Evolutionary conservation across 2,888 invertebrate species (phyloP), one percentile per base, ranked within the genome.

Genomic region (Lasioglossum figueresi): DNA sequence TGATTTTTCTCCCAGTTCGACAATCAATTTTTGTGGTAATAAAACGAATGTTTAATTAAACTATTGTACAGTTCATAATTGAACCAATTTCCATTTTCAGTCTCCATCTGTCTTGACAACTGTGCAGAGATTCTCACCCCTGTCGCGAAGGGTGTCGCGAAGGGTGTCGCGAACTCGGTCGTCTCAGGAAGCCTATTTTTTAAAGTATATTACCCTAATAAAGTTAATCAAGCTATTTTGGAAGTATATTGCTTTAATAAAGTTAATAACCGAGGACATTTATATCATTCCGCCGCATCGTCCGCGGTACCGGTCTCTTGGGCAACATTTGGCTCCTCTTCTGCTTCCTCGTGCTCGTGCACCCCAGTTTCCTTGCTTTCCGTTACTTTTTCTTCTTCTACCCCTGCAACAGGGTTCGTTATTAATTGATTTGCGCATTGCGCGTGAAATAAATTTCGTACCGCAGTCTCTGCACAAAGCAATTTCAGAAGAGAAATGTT

Each of bases 181-280:
- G 63, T 40, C 75, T 72, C n/a, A 16, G 56, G 5, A 40, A 78
- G 77, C 74, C 85, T 75, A 75, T 82, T 76, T 88, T 76, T 68
- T 71, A 66, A 88, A 83, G 70, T 77, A 76, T 80, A 82, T 79
- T 70, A 76, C 76, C 80, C 56, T 83, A 84, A 83, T 84, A 84
- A 84, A 84, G 84, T 84, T 83, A 76, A 84, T 83, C 79, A 76
- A 79, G 84, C 79, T 84, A 79, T 84, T 84, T 84, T 59, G 78
- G 79, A 56, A 59, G 66, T 84, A 83, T 84, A 84, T 84, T 76
- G 84, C 84, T 84, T 84, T 88, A 89, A 88, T 80, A 80, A 72
- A 90, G 86, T 88, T 88, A 90, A 85, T 82, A 85, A 82, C 88
- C 76, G 80, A 88, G 81, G 76, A 76, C 82, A 79, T 84, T 85